phyloP scores from a whole-genome alignment of 2,797 vertebrate genomes.

The Sebastes kiyomatsui region DNA sequence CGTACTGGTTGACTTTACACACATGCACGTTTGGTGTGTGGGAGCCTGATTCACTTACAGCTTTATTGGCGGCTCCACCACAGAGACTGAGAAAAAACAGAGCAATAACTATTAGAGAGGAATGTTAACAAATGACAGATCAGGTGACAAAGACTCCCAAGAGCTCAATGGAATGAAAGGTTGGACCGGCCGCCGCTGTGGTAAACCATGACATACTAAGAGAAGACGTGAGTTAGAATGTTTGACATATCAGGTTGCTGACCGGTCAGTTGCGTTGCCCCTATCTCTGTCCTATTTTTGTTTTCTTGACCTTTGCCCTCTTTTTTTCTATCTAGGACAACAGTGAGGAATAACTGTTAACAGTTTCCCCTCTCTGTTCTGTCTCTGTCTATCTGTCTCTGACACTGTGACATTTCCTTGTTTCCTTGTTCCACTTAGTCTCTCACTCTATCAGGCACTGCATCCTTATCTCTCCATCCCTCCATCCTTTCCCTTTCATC shows the following conservation, averaged over 20 bases:
- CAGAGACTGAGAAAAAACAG: conserved; percentile 2
- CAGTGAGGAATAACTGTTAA: conserved; percentile 27
- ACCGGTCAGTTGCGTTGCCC: background rate
- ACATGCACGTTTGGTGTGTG: background rate
- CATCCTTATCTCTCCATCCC: conserved; percentile 53
- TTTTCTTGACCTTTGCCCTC: conserved; percentile 47
- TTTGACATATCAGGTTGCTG: background rate
- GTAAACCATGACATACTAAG: conserved; percentile 33
- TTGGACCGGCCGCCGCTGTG: background rate
- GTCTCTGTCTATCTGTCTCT: conserved; percentile 18
- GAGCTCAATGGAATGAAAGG: background rate
- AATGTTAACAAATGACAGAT: conserved; percentile 53
- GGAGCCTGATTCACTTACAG: conserved; percentile 32
- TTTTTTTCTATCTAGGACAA: conserved; percentile 9
- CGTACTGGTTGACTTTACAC: conserved; percentile 34
- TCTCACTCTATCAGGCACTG: conserved; percentile 15
- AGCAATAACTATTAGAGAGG: conserved; percentile 21
- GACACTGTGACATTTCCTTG: conserved; percentile 57
- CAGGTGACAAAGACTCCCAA: conserved; percentile 42
- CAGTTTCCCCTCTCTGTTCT: conserved; percentile 40
- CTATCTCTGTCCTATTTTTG: conserved; percentile 17
- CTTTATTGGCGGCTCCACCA: conserved; percentile 34
- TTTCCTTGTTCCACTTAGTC: conserved; percentile 20
- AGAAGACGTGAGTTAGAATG: conserved; percentile 10
- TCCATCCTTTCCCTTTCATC: conserved; percentile 66